Base-by-base conservation (phyloP, 2,888 invertebrate genomes). In the Halictus ligatus region DNA sequence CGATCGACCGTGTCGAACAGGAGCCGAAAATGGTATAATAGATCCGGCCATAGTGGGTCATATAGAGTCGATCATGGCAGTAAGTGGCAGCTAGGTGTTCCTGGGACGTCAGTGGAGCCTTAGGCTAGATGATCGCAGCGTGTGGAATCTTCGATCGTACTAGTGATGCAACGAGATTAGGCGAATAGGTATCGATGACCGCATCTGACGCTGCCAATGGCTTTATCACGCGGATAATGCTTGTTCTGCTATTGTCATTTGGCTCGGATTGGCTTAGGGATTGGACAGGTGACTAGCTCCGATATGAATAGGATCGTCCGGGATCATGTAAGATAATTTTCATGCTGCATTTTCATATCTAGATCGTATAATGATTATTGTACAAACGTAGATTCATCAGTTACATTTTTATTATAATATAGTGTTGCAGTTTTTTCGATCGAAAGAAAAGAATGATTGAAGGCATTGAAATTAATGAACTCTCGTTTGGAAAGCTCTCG, bases 151-250 rank as follows among this genome's bases (percentile, higher is more conserved):
- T 72, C 43, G 71, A 6, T 72, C 21, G n/a, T 25, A 15, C 46
- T 48, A 48, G 25, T 7, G 48, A 46, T 25, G 72, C 25, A 72
- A 48, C 72, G 25, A 18, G 72, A 60, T 58, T 75, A 69, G 40
- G 69, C 46, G 76, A 76, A 76, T 64, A 40, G 76, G 48, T 50
- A 50, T 77, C 35, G 35, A n/a, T 64, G 48, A 48, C 46, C 46
- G 50, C n/a, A 15, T 12, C 50, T 35, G 29, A 77, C 58, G 60
- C 18, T 60, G 58, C 43, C 60, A 54, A 69, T 25, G n/a, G 69
- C 54, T 73, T 73, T 73, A 46, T 48, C 46, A 21, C 3, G 50
- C 40, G 50, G 10, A 78, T 40, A 25, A 69, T 69, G n/a, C 18
- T 25, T 40, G 40, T 50, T 25, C 50, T 35, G 69, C 50, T 25